phyloP scores from a whole-genome alignment of 1,140 invertebrate genomes.

The Drosophila lini region DNA sequence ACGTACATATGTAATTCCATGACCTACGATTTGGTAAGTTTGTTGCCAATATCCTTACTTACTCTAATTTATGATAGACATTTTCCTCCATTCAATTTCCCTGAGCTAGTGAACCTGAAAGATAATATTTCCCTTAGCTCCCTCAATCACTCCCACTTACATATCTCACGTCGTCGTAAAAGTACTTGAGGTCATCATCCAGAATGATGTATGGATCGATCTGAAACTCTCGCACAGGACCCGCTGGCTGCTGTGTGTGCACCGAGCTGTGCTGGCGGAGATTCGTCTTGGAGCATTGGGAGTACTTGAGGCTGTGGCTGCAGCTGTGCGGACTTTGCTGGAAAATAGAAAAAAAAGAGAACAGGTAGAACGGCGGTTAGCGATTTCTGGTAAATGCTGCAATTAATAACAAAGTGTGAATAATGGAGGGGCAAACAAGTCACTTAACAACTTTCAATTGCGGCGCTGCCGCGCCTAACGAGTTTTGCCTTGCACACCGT shows the following conservation, averaged over 20 bases:
- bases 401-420: slow-evolving; percentile 71
- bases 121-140: background rate
- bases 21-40: background rate
- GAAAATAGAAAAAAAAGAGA: background rate
- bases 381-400: slow-evolving; percentile 37
- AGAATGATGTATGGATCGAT: slow-evolving; percentile 94
- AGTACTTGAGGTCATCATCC: slow-evolving; percentile 92
- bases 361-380: slow-evolving; percentile 36
- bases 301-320: slow-evolving; percentile 40
- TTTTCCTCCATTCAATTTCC: background rate
- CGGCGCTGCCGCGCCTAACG: slow-evolving; percentile 58
- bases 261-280: slow-evolving; percentile 86
- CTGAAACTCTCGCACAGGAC: slow-evolving; percentile 90
- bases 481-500: slow-evolving; percentile 53
- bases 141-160: slow-evolving; percentile 85
- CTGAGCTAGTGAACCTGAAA: no score
- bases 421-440: slow-evolving; percentile 58
- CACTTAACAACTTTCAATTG: slow-evolving; percentile 80
- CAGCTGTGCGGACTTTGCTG: slow-evolving; percentile 64
- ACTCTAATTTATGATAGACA: background rate
- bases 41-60: background rate
- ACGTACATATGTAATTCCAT: background rate
- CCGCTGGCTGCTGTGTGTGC: slow-evolving; percentile 89
- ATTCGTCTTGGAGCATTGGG: slow-evolving; percentile 36
- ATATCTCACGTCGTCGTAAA: slow-evolving; percentile 92